These are phyloP conservation scores for Pipa parva DNA, from an alignment of 2,113 vertebrate species.

Conservation along the genomic window DNA sequence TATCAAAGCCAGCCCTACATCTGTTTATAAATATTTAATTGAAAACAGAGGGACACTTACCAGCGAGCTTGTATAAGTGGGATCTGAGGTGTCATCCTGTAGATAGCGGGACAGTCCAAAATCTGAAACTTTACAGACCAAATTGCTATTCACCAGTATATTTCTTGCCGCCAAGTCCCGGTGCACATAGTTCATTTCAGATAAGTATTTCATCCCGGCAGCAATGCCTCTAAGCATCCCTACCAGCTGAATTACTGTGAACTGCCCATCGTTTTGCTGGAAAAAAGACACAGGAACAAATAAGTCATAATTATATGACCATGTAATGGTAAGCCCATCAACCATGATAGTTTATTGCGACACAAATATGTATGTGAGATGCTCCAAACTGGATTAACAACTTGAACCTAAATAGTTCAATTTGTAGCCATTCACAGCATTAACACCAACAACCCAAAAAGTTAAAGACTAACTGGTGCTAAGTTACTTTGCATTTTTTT, in stretches of 20 bases:
- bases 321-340: neutral
- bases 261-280: constrained; percentile 97
- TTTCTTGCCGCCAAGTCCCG: constrained; percentile 94
- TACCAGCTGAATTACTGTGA: constrained; percentile 96
- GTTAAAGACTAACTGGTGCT: too few relatives aligned
- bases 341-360: too few relatives aligned
- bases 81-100: constrained; percentile 93
- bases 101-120: constrained; percentile 95
- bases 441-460: too few relatives aligned
- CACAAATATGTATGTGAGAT: too few relatives aligned
- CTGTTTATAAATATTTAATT: too few relatives aligned
- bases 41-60: constrained; percentile 61
- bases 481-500: too few relatives aligned
- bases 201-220: constrained; percentile 94
- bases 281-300: constrained; percentile 37
- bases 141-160: constrained; percentile 96
- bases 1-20: too few relatives aligned
- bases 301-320: neutral
- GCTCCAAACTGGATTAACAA: too few relatives aligned
- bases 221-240: constrained; percentile 96
- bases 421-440: too few relatives aligned
- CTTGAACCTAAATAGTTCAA: too few relatives aligned
- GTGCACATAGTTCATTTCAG: constrained; percentile 96
- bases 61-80: constrained; percentile 96
- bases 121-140: constrained; percentile 97